Evolutionary conservation across 2,888 invertebrate genomes (phyloP).

Genomic region (Cheilosia impressa): DNA sequence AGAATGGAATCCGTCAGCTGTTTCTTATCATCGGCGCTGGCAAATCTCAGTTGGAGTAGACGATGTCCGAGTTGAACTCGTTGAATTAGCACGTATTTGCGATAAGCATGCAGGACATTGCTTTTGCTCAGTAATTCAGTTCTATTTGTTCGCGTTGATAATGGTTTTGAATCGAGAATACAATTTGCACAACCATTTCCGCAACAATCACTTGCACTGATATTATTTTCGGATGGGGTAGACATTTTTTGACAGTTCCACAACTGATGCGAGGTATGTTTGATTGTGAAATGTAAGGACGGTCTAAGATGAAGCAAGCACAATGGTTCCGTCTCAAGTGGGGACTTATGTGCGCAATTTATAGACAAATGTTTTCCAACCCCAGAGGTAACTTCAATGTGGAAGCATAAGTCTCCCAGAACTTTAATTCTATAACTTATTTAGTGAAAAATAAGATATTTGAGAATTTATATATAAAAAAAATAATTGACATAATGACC

Average conservation of each 20-base stretch:
- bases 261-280: constrained; percentile 8
- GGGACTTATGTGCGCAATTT: background rate
- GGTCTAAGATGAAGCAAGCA: no score
- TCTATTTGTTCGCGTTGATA: constrained; percentile 70
- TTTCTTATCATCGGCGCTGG: constrained; percentile 47
- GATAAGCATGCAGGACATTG: constrained; percentile 66
- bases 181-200: constrained; percentile 83
- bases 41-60: constrained; percentile 79
- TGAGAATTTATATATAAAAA: no score
- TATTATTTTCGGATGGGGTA: constrained; percentile 32
- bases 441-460: no score
- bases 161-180: constrained; percentile 79
- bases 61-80: constrained; percentile 42
- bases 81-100: constrained; percentile 64
- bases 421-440: no score
- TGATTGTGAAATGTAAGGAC: background rate
- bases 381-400: no score
- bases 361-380: no score
- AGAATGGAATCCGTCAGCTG: constrained; percentile 76
- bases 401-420: no score
- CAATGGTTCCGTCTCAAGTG: no score
- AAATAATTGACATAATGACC: no score
- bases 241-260: constrained; percentile 46
- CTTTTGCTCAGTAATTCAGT: constrained; percentile 71
- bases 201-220: constrained; percentile 80